phyloP scores from a whole-genome alignment of 2,888 invertebrate genomes.

The Cyclophora albipunctata region DNA sequence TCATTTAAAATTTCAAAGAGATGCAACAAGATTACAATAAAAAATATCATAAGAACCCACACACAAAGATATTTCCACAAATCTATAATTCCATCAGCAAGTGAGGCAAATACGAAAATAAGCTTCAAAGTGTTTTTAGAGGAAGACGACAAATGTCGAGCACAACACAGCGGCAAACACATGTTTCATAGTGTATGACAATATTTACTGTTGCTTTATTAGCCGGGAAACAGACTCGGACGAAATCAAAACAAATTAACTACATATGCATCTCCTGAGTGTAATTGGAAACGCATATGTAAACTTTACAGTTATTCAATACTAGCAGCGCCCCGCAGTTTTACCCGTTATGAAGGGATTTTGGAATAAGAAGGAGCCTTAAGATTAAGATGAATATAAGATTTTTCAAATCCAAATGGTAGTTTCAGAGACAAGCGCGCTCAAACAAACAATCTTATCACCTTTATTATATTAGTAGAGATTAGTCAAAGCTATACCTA shows the following conservation, averaged over 20 bases:
- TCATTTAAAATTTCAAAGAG: constrained; percentile 62
- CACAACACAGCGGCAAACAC: constrained; percentile 64
- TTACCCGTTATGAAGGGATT: too few relatives aligned
- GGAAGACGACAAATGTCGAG: constrained; percentile 66
- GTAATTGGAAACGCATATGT: too few relatives aligned
- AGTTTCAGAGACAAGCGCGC: too few relatives aligned
- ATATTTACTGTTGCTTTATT: constrained; percentile 69
- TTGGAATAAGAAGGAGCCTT: too few relatives aligned
- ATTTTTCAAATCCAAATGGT: too few relatives aligned
- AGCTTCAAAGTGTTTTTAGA: constrained; percentile 72
- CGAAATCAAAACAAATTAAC: constrained; percentile 53
- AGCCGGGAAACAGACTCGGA: constrained; percentile 48
- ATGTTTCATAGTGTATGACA: constrained; percentile 72
- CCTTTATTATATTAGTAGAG: too few relatives aligned
- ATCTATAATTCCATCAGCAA: constrained; percentile 70
- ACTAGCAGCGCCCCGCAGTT: too few relatives aligned
- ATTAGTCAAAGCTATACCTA: too few relatives aligned
- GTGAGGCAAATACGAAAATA: constrained; percentile 68
- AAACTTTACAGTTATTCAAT: too few relatives aligned
- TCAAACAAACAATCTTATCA: too few relatives aligned
- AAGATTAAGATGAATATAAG: too few relatives aligned
- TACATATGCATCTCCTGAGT: constrained; percentile 5
- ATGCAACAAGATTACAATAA: constrained; percentile 50
- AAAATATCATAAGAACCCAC: constrained; percentile 56
- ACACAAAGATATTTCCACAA: constrained; percentile 65